A percentile compares a stretch with the other conserved stretches of the same genome.
phyloP scores from a whole-genome alignment of 2,113 vertebrate genomes.

The Drymodes brunneopygia region DNA sequence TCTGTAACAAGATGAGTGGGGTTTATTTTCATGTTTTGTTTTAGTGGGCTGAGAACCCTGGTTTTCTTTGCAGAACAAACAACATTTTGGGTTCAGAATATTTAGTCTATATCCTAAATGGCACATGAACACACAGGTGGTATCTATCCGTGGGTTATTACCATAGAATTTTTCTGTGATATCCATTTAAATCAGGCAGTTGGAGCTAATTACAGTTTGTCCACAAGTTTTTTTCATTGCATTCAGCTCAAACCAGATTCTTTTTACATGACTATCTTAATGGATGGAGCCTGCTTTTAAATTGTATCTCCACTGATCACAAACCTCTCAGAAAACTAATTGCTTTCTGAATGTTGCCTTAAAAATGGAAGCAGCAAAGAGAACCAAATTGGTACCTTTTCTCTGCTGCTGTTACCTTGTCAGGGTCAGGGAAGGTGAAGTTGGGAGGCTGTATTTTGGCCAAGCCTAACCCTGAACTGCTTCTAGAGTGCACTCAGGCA shows the following conservation, averaged over 20 bases:
- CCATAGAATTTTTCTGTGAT: neutral
- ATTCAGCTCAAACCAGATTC: neutral
- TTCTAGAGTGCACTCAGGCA: neutral
- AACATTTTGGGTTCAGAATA: neutral
- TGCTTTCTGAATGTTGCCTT: neutral
- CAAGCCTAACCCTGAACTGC: neutral
- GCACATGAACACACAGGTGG: neutral
- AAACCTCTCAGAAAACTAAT: neutral
- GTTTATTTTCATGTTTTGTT: neutral
- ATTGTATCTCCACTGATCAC: neutral
- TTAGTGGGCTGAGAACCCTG: neutral
- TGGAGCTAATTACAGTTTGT: neutral
- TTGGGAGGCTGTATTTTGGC: neutral
- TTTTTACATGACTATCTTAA: neutral
- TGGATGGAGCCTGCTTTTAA: neutral
- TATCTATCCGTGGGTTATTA: neutral
- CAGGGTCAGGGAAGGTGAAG: neutral
- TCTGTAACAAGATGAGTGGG: neutral
- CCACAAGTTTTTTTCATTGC: neutral
- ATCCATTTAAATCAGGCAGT: neutral
- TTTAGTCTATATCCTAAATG: neutral
- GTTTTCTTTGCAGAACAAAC: neutral
- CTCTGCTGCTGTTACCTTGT: neutral
- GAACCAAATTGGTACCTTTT: neutral
- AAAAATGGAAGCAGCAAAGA: neutral